Conservation (phyloP, 1,140 invertebrate species). For the Paraescarpia echinospica region DNA sequence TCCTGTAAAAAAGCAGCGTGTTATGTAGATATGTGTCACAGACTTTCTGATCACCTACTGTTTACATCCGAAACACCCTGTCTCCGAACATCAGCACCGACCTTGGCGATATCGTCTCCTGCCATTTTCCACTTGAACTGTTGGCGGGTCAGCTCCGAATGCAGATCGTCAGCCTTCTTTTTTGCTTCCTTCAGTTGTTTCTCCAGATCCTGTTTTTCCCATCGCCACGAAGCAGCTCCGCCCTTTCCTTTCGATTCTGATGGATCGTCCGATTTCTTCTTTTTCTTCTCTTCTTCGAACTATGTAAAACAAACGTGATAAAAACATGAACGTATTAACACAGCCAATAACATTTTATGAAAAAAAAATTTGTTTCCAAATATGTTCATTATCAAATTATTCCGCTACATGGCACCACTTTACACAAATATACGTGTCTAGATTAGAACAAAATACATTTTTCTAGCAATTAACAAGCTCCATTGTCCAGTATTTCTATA, state of each 20-base stretch:
- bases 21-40: neutral
- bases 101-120: constrained; percentile 28
- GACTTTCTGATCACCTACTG: neutral
- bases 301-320: neutral
- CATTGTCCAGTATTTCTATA: too few species aligned
- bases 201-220: constrained; percentile 33
- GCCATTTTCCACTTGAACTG: constrained; percentile 29
- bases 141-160: constrained; percentile 27
- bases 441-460: too few species aligned
- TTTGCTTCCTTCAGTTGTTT: constrained; percentile 29
- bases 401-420: too few species aligned
- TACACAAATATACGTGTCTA: too few species aligned
- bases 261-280: constrained; percentile 21
- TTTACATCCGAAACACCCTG: neutral
- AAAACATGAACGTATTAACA: neutral
- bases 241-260: constrained; percentile 18
- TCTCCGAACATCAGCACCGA: neutral
- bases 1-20: too few species aligned
- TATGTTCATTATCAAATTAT: too few species aligned
- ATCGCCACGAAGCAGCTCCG: constrained; percentile 27
- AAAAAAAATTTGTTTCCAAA: too few species aligned
- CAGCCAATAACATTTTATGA: neutral
- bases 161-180: constrained; percentile 28
- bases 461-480: too few species aligned
- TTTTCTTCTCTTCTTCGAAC: constrained; percentile 14